These are phyloP conservation scores for Scomber scombrus DNA, from an alignment of 2,113 vertebrate species.

Conservation along the genomic window DNA sequence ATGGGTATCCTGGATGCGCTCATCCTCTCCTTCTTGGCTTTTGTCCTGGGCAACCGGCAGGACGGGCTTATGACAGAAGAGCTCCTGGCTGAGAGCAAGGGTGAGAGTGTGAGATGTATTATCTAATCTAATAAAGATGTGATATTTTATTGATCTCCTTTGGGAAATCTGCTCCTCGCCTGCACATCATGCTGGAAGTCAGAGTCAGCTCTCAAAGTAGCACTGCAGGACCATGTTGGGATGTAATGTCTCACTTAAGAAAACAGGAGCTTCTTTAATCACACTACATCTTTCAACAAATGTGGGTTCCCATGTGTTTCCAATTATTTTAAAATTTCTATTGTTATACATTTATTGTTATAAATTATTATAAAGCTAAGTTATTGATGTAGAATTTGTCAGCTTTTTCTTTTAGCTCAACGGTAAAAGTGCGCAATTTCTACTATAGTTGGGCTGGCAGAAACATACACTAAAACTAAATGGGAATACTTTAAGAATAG, in stretches of 20 bases:
- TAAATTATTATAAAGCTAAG: background rate
- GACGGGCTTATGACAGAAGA: conserved; percentile 96
- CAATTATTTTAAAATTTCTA: conserved; percentile 5
- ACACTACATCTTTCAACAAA: background rate
- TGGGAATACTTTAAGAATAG: conserved; percentile 21
- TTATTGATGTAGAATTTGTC: conserved; percentile 17
- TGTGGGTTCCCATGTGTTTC: background rate
- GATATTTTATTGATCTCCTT: conserved; percentile 21
- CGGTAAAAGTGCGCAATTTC: conserved; percentile 20
- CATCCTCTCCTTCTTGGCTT: conserved; percentile 97
- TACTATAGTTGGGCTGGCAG: background rate
- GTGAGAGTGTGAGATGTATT: conserved; percentile 79
- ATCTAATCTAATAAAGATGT: conserved; percentile 13
- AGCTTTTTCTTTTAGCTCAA: background rate
- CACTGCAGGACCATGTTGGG: background rate
- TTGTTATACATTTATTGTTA: background rate
- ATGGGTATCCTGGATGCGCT: conserved; percentile 97
- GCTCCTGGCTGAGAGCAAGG: conserved; percentile 97
- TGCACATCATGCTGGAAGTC: background rate
- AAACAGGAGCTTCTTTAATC: background rate
- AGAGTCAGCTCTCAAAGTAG: background rate
- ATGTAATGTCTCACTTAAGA: conserved; percentile 3
- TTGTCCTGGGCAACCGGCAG: conserved; percentile 97
- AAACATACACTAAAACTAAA: conserved; percentile 25
- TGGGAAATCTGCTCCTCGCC: background rate